Evolutionary conservation across 2,113 vertebrate genomes (phyloP), one percentile per base, ranked within the genome.

Genomic region (Atractosteus spatula): DNA sequence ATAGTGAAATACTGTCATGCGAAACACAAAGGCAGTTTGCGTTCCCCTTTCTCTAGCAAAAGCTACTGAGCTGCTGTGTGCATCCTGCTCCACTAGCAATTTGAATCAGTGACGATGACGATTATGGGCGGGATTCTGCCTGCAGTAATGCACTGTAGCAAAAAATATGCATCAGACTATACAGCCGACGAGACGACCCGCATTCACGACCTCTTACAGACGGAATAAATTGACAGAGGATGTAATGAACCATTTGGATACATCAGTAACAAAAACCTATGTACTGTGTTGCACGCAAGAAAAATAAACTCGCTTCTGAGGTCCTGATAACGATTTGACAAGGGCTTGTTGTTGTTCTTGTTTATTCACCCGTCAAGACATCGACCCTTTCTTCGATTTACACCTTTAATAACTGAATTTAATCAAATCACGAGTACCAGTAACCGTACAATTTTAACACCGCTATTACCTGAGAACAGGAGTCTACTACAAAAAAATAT

Each of bases 71-170:
- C 29, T 29, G 8, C n/a, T 59, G 57, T 59, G 12, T 59, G 12
- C 69, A 65, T 76, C 74, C 67, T 75, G 81, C 82, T 81, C 79
- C 81, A 74, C 76, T 77, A 75, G 76, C 76, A 69, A 56, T 85
- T 86, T 90, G 84, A 89, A 91, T 83, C 59, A 54, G 83, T 89
- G 88, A 90, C 89, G 89, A 74, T 71, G 78, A 3, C 29, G 81
- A 74, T 72, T 41, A 54, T 80, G 88, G 90, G 91, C 88, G 91
- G 89, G 81, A 72, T 43, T 63, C 63, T n/a, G 74, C 61, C 70
- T 55, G 71, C 57, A 73, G 66, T 75, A 55, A 70, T 63, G 74
- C 54, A 63, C 55, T 65, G 75, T 66, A 68, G 64, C 14, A 72
- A 45, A 55, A 63, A 47, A 63, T 62, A 71, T 29, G 29, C 44